phyloP scores from a whole-genome alignment of 2,797 vertebrate species.

The Adelosebastes latens region DNA sequence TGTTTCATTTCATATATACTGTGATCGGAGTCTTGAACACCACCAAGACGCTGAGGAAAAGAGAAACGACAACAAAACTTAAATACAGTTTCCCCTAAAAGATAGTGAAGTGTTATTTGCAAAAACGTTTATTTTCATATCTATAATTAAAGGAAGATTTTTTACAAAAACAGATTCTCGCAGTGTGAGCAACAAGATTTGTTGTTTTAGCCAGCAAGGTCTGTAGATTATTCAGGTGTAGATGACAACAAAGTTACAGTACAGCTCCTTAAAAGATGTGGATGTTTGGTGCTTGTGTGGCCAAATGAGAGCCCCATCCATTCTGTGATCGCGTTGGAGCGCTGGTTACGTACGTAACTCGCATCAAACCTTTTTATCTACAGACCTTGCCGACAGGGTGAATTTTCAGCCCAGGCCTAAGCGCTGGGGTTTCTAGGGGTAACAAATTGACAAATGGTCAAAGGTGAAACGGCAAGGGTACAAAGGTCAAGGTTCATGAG shows the following conservation, averaged over 20 bases:
- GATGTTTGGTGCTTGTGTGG: constrained; percentile 10
- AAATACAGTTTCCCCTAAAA: constrained; percentile 93
- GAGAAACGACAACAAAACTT: constrained; percentile 87
- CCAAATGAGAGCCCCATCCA: constrained; percentile 7
- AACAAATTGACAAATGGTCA: constrained; percentile 68
- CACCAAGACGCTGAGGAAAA: constrained; percentile 95
- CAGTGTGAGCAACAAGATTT: constrained; percentile 89
- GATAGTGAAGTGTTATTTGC: constrained; percentile 90
- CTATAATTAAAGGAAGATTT: constrained; percentile 90
- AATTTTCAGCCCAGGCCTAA: constrained; percentile 85
- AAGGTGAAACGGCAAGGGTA: constrained; percentile 63
- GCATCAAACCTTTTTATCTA: constrained; percentile 36
- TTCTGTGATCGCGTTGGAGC: constrained; percentile 4
- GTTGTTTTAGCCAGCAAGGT: constrained; percentile 78
- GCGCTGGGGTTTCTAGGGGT: constrained; percentile 62
- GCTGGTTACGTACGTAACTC: not conserved
- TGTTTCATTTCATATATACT: constrained; percentile 79
- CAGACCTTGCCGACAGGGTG: constrained; percentile 66
- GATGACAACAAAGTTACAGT: constrained; percentile 3
- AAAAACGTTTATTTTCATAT: constrained; percentile 86
- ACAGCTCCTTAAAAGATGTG: constrained; percentile 9
- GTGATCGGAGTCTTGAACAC: constrained; percentile 93
- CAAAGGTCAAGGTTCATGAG: constrained; percentile 71
- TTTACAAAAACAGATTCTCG: constrained; percentile 89
- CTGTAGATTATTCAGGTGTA: constrained; percentile 46